Evolutionary conservation across 2,113 vertebrate genomes (phyloP), one percentile per base, ranked within the genome.

Genomic region (Pangasianodon gigas): DNA sequence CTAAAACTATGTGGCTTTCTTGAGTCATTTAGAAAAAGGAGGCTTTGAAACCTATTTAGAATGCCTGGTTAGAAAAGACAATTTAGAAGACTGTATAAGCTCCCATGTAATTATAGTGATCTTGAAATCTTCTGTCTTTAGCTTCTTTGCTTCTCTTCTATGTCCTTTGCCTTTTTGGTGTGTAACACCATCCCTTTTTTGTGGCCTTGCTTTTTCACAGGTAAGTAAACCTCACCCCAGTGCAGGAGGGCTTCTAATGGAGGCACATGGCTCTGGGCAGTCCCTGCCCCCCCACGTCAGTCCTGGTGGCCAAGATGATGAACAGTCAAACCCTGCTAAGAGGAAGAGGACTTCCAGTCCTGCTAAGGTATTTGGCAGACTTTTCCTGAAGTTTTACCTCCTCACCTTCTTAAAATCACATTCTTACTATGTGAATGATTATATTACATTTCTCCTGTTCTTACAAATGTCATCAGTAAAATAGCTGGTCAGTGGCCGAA

Each of bases 341-440:
- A 98, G 96, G 96, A 98, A 98, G 96, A 97, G 98, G 96, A 98
- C 97, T 92, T 97, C 97, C 96, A 99, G 97, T 96, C 98, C 98
- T 93, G 96, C 95, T 87, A 98, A 99, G 98, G 98, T 99, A 97
- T 93, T 14, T 71, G 16, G 32, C 29, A 21, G 54, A 0, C 58
- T 46, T 62, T 71, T 71, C 67, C 32, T 18, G 60, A 65, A 37
- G 14, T 71, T 67, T 67, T 67, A n/a, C 21, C 32, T 41, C 16
- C 41, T 44, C 71, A 44, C 18, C 5, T 21, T 74, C 44, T 44
- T 37, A 7, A 41, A 37, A 71, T 71, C 4, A 5, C 6, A 9
- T 21, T 74, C 18, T 75, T 75, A 44, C 37, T 3, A 9, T 75
- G 71, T 41, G 41, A 21, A 21, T 77, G 74, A 46, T 77, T 24